Conservation (phyloP, 1,140 invertebrate species). For the Drosophila dunni region DNA sequence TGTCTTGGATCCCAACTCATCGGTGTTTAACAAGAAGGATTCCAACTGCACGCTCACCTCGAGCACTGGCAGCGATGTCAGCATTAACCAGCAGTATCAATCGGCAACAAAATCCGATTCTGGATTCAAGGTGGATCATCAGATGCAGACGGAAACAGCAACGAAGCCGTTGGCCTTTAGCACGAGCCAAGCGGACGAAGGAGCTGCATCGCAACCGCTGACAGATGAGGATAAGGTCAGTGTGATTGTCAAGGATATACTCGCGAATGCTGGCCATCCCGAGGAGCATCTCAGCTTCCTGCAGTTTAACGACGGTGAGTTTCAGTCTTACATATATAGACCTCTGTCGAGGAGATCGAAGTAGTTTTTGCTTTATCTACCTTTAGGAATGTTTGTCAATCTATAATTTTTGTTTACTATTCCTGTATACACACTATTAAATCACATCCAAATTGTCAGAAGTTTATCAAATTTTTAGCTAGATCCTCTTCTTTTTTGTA, state of each 20-base stretch:
- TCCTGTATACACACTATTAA: too few species aligned
- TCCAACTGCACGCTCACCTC: constrained; percentile 52
- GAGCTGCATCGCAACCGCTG: constrained; percentile 1
- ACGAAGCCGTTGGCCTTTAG: background rate
- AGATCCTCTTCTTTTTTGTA: background rate
- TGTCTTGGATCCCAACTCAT: constrained; percentile 64
- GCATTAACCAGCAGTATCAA: constrained; percentile 26
- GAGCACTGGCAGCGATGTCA: constrained; percentile 43
- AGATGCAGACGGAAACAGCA: constrained; percentile 62
- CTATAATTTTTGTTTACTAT: background rate
- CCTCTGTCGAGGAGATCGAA: background rate
- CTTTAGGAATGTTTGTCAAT: background rate
- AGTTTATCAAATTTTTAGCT: background rate
- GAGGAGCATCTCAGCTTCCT: constrained; percentile 68
- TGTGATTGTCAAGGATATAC: constrained; percentile 70
- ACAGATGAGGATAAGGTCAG: constrained; percentile 71
- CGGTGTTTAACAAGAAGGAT: constrained; percentile 62
- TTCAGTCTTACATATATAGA: too few species aligned
- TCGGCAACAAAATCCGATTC: constrained; percentile 33
- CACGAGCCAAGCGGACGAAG: background rate
- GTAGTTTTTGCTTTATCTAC: background rate
- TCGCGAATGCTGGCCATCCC: constrained; percentile 60
- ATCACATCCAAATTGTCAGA: background rate
- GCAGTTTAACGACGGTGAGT: constrained; percentile 69
- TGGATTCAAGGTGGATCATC: constrained; percentile 55